phyloP scores from a whole-genome alignment of 2,113 vertebrate genomes.

The Gymnogyps californianus region DNA sequence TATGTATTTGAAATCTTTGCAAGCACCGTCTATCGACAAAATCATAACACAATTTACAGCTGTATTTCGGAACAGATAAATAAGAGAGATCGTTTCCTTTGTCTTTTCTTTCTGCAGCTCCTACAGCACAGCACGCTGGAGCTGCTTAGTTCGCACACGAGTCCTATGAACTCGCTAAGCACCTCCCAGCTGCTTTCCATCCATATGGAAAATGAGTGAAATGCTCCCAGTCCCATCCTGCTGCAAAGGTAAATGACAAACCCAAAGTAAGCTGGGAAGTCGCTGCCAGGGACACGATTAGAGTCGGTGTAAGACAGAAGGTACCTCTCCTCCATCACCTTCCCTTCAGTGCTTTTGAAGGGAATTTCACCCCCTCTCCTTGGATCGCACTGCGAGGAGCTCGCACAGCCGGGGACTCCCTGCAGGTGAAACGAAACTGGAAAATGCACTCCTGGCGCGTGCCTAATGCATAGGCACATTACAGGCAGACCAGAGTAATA shows the following conservation, averaged over 20 bases:
- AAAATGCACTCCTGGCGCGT: background rate
- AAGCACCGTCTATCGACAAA: constrained; percentile 22
- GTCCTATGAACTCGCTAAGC: background rate
- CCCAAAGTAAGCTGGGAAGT: background rate
- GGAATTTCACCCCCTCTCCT: background rate
- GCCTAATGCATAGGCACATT: background rate
- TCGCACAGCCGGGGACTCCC: background rate
- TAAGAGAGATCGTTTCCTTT: background rate
- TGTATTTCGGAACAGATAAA: background rate
- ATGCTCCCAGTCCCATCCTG: background rate
- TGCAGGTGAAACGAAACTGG: background rate
- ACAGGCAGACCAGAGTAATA: background rate
- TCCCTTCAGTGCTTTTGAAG: background rate
- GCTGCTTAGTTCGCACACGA: background rate
- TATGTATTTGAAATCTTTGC: constrained; percentile 61
- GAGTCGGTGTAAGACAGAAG: background rate
- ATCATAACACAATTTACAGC: constrained; percentile 35
- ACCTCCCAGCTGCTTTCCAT: background rate
- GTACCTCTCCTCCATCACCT: background rate
- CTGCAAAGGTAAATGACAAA: background rate
- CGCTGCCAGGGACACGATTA: background rate
- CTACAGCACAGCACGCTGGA: background rate
- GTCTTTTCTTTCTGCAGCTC: background rate
- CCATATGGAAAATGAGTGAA: rapidly evolving
- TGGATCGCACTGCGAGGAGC: background rate